Evolutionary conservation across 2,113 vertebrate species (phyloP).

Genomic region (Emberiza fucata): DNA sequence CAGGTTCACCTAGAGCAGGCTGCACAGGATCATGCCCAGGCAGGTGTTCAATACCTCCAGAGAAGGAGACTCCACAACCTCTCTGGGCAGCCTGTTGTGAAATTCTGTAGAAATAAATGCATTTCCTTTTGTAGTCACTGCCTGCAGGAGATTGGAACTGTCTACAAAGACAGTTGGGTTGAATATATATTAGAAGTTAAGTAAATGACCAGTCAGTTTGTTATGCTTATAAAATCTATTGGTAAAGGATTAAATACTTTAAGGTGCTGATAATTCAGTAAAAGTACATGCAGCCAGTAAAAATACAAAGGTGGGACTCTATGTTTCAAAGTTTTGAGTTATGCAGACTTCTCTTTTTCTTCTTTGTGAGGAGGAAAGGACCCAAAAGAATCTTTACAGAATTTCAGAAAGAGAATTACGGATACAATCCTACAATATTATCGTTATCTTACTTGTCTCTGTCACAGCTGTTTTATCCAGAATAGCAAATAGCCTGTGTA

Average conservation of each 20-base stretch:
- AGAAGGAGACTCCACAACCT: not conserved
- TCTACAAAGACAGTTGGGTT: not conserved
- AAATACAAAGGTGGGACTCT: not conserved
- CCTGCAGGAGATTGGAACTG: not conserved
- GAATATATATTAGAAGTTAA: not conserved
- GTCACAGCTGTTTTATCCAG: not conserved
- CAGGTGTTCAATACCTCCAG: fast-evolving
- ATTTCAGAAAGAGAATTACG: not conserved
- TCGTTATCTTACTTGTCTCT: not conserved
- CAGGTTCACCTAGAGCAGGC: not conserved
- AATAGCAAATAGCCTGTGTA: not conserved
- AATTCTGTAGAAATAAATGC: not conserved
- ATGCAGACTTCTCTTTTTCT: not conserved
- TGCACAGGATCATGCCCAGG: not conserved
- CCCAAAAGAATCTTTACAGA: not conserved
- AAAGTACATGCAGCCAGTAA: not conserved
- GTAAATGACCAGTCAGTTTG: not conserved
- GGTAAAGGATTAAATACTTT: not conserved
- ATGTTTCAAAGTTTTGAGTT: not conserved
- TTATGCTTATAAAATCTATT: not conserved
- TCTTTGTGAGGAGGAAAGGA: not conserved
- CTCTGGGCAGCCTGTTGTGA: not conserved
- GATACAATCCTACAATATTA: not conserved
- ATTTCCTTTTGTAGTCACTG: not conserved
- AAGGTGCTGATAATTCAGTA: not conserved